These are phyloP conservation scores for Abscondita cerata DNA, from an alignment of 2,888 invertebrate species.

Conservation along the genomic window DNA sequence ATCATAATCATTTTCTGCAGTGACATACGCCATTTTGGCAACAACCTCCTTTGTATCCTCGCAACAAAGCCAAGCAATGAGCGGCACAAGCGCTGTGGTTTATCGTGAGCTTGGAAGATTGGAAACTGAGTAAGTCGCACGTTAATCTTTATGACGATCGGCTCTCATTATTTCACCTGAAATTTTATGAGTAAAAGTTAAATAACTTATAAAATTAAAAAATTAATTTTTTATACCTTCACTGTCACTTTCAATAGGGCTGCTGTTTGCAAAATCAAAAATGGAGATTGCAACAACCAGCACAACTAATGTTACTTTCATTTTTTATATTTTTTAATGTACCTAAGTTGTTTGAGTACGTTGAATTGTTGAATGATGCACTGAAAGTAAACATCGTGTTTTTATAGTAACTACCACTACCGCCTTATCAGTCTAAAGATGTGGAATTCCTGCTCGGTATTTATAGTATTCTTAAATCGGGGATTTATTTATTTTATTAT, in stretches of 20 bases:
- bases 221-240: neutral
- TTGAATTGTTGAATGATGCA: no score
- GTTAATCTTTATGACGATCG: slow-evolving; percentile 52
- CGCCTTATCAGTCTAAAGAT: no score
- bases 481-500: no score
- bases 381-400: no score
- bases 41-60: slow-evolving; percentile 36
- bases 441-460: no score
- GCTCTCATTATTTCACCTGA: neutral
- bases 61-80: slow-evolving; percentile 52
- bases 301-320: neutral
- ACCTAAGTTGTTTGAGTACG: no score
- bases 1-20: slow-evolving; percentile 13
- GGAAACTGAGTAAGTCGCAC: slow-evolving; percentile 55
- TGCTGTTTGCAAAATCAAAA: neutral
- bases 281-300: neutral
- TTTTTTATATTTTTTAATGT: neutral
- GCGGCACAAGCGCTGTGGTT: slow-evolving; percentile 58
- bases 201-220: neutral
- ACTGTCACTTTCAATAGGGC: neutral
- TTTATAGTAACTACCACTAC: no score
- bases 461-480: no score
- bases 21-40: slow-evolving; percentile 15
- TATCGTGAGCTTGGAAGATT: slow-evolving; percentile 48
- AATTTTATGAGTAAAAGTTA: neutral